These are phyloP conservation scores for Aquatica leii DNA, from an alignment of 2,888 invertebrate species.

Conservation along the genomic window DNA sequence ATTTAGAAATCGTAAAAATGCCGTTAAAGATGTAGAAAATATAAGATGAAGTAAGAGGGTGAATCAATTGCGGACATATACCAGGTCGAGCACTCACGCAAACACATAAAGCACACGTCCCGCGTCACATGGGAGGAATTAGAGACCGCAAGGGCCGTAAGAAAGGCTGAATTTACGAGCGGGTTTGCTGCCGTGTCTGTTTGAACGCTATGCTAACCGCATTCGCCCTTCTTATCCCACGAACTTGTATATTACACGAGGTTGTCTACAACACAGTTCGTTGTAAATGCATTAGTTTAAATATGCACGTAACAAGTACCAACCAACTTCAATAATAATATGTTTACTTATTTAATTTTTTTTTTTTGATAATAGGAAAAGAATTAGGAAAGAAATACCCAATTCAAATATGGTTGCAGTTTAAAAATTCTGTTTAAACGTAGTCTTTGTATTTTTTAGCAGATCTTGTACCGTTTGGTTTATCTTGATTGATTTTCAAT, in stretches of 20 bases:
- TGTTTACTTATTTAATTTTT: conserved; percentile 10
- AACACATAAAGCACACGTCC: conserved; percentile 60
- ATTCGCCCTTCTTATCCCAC: conserved; percentile 39
- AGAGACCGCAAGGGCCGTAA: conserved; percentile 59
- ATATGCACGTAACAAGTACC: conserved; percentile 28
- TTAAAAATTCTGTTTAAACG: too few species aligned
- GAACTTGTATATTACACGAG: conserved; percentile 38
- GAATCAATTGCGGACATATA: conserved; percentile 58
- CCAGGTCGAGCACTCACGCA: conserved; percentile 58
- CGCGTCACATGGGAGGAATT: conserved; percentile 61
- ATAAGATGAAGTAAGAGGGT: conserved; percentile 38
- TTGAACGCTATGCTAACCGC: conserved; percentile 54
- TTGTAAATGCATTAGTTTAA: conserved; percentile 38
- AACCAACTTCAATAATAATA: conserved; percentile 24
- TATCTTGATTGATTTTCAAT: conserved; percentile 57
- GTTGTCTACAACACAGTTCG: conserved; percentile 37
- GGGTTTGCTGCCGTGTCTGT: conserved; percentile 54
- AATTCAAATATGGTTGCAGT: too few species aligned
- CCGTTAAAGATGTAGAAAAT: conserved; percentile 35
- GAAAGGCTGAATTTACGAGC: conserved; percentile 60
- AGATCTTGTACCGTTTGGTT: conserved; percentile 28
- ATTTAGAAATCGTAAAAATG: conserved; percentile 39
- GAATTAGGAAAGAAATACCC: too few species aligned
- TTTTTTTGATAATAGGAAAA: neutral
- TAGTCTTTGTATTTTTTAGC: too few species aligned